Evolutionary conservation across 64 coral and sea anemone genomes (phyloP), one percentile per base, ranked within the genome.

Genomic region (Orbicella faveolata): DNA sequence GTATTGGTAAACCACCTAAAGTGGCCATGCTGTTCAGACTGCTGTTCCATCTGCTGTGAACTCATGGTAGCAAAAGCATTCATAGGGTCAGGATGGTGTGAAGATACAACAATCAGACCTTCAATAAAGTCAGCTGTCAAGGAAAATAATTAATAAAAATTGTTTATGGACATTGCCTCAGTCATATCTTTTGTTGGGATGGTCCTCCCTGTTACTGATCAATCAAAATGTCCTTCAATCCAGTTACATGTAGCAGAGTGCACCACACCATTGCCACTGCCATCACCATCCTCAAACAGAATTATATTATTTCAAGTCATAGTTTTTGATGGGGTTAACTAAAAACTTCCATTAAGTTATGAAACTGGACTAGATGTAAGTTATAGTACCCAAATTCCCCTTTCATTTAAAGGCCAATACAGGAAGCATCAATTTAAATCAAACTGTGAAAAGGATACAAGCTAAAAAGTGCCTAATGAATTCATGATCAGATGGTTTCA

Each of bases 41-140:
- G 97, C 77, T 91, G 88, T 52, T 99, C 97, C 20, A 99, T 80
- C 65, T 93, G 94, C 74, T 96, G 91, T 19, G 97, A 95, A 25
- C 90, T 99, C 94, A 99, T 93, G 87, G 94, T 96, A 26, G 94
- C 94, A 89, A 99, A 99, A 18, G 97, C 97, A 96, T 99, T 99
- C 74, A 99, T 88, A 19, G 97, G 97, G 59, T 99, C 97, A 77
- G 79, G 44, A 57, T 99, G 88, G 35, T 89, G 88, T 16, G 94
- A 96, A 17, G 97, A 99, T 55, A 99, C 97, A 86, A 99, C 97
- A 87, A 99, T 93, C 17, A 99, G 87, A 87, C 97, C 97, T 99
- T 20, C 6, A 44, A 7, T 18, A 12, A 0, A 23, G 65, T 78
- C 83, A 18, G 67, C 44, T 77, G 80, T 80, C 8, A 94, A 94